Conservation (phyloP, 1,140 invertebrate genomes). For the Galleria mellonella region DNA sequence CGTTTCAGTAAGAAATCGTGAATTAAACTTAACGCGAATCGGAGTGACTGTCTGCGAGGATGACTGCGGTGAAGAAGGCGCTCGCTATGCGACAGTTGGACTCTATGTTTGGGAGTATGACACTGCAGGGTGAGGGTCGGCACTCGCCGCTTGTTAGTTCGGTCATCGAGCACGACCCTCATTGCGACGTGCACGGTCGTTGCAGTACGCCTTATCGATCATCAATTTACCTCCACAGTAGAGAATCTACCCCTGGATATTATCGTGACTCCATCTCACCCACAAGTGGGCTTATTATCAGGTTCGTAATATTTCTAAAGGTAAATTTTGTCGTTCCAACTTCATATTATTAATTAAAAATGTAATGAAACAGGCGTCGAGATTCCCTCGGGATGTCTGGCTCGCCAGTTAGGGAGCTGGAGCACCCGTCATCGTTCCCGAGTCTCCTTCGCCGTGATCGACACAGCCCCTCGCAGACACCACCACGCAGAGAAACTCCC, state of each 20-base stretch:
- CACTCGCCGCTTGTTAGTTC: conserved; percentile 66
- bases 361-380: conserved; percentile 64
- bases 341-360: conserved; percentile 15
- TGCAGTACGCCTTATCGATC: conserved; percentile 71
- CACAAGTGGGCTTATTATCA: conserved; percentile 59
- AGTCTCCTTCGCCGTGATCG: conserved; percentile 77
- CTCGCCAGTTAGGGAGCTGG: conserved; percentile 75
- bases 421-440: conserved; percentile 81
- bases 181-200: conserved; percentile 81
- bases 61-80: conserved; percentile 76
- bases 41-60: conserved; percentile 28
- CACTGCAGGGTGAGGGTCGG: conserved; percentile 71
- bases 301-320: conserved; percentile 30
- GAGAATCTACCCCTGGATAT: conserved; percentile 68
- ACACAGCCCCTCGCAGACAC: conserved; percentile 74
- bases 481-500: conserved; percentile 71
- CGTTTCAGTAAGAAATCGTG: conserved; percentile 22
- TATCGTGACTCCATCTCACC: conserved; percentile 75
- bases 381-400: conserved; percentile 76
- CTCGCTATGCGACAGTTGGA: conserved; percentile 82
- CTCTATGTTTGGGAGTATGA: conserved; percentile 80
- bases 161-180: conserved; percentile 75
- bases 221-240: conserved; percentile 57
- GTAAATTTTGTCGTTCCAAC: conserved; percentile 8
- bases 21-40: conserved; percentile 25